Conservation (phyloP, 2,797 vertebrate genomes). For the Lycodopsis pacificus region DNA sequence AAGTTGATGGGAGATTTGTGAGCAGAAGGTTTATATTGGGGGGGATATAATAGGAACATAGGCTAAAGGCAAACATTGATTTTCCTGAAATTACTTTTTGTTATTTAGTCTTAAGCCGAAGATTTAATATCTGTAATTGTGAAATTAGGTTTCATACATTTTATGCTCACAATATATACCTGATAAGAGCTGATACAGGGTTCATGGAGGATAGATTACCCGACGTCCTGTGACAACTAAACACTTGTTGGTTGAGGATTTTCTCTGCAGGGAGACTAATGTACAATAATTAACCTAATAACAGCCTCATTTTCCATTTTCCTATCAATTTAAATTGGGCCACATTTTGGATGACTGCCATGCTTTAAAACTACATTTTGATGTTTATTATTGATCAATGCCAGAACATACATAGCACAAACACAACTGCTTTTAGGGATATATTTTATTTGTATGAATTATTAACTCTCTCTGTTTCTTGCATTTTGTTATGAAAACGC, state of each 20-base stretch:
- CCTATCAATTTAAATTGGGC: not conserved
- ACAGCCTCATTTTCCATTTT: not conserved
- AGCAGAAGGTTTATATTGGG: not conserved
- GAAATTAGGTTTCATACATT: not conserved
- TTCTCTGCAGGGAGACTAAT: not conserved
- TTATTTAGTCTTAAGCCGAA: not conserved
- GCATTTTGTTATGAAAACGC: not conserved
- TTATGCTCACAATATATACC: not conserved
- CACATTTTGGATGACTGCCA: not conserved
- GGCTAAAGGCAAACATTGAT: not conserved
- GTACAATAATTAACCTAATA: not conserved
- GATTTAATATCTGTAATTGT: not conserved
- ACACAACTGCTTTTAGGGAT: not conserved
- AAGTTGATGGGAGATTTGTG: not conserved
- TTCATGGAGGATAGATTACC: not conserved
- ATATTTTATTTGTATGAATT: not conserved
- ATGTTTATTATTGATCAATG: not conserved
- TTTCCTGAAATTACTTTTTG: not conserved
- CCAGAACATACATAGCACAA: not conserved
- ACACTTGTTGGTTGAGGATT: slow-evolving; percentile 38
- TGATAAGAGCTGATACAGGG: not conserved
- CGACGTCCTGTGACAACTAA: not conserved
- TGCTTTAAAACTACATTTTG: not conserved
- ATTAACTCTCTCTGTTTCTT: not conserved
- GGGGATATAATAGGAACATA: not conserved